phyloP scores from a whole-genome alignment of 2,113 vertebrate species.

The Trinectes maculatus region DNA sequence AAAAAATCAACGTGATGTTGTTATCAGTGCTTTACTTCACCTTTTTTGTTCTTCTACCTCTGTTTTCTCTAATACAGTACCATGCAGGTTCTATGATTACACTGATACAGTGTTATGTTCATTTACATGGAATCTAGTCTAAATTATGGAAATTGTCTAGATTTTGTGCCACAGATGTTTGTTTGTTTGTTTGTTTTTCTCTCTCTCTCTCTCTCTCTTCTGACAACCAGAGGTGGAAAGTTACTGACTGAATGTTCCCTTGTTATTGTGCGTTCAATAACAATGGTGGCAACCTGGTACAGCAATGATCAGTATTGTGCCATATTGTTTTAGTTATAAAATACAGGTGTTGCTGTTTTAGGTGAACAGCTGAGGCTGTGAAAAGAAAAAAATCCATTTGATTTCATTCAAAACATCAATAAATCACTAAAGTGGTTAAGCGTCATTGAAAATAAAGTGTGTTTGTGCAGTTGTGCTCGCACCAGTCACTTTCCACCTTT shows the following conservation, averaged over 20 bases:
- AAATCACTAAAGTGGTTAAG: no score
- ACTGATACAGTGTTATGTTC: constrained; percentile 70
- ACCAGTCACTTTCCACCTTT: constrained; percentile 41
- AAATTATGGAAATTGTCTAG: constrained; percentile 19
- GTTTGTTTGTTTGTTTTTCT: no score
- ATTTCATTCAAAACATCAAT: no score
- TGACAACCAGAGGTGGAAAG: constrained; percentile 38
- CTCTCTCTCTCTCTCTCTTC: not conserved
- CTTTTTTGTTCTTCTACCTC: constrained; percentile 57
- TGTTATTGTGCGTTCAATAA: not conserved
- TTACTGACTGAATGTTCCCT: not conserved
- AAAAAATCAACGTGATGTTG: constrained; percentile 23
- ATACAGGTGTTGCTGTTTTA: no score
- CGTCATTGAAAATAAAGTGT: not conserved
- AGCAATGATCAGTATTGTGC: no score
- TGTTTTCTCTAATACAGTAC: constrained; percentile 37
- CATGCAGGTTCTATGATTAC: constrained; percentile 60
- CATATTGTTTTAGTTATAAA: no score
- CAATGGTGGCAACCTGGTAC: not conserved
- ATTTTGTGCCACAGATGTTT: constrained; percentile 17
- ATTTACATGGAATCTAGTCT: constrained; percentile 57
- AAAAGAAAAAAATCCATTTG: no score
- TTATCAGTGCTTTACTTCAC: constrained; percentile 57
- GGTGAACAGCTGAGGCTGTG: no score
- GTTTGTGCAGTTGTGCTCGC: not conserved